phyloP scores from a whole-genome alignment of 2,113 vertebrate genomes.

The Cyphomyrus discorhynchus region DNA sequence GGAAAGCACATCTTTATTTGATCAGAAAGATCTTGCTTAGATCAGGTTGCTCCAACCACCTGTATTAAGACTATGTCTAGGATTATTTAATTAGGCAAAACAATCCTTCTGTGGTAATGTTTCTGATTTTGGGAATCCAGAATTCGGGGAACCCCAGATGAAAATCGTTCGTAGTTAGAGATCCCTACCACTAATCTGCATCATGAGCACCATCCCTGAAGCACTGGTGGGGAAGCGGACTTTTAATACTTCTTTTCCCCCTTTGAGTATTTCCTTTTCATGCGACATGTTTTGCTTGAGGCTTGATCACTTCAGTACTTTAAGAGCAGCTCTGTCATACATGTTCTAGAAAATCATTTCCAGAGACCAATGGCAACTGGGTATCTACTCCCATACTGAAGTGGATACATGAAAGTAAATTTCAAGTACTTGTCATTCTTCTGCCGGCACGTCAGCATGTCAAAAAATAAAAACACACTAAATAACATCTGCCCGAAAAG shows the following conservation, averaged over 20 bases:
- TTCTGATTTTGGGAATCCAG: not conserved
- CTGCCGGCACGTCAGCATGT: not conserved
- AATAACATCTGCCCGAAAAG: not conserved
- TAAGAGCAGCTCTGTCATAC: not conserved
- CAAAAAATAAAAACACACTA: not conserved
- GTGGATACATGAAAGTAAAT: not conserved
- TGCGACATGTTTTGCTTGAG: not conserved
- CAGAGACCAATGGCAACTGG: not conserved
- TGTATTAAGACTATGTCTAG: not conserved
- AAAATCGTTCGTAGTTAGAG: not conserved
- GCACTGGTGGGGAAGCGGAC: not conserved
- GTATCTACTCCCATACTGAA: too few species aligned
- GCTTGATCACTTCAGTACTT: not conserved
- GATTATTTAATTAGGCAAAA: not conserved
- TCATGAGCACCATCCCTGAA: not conserved
- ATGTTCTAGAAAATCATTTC: not conserved
- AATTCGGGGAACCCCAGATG: not conserved
- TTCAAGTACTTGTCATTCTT: not conserved
- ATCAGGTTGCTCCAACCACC: not conserved
- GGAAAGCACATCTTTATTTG: not conserved
- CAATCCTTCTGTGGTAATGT: not conserved
- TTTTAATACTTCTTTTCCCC: not conserved
- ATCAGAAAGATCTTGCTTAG: not conserved
- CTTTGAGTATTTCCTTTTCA: not conserved
- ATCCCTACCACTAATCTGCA: not conserved